Base-by-base conservation (phyloP, 2,113 vertebrate genomes). In the Centropus bengalensis region DNA sequence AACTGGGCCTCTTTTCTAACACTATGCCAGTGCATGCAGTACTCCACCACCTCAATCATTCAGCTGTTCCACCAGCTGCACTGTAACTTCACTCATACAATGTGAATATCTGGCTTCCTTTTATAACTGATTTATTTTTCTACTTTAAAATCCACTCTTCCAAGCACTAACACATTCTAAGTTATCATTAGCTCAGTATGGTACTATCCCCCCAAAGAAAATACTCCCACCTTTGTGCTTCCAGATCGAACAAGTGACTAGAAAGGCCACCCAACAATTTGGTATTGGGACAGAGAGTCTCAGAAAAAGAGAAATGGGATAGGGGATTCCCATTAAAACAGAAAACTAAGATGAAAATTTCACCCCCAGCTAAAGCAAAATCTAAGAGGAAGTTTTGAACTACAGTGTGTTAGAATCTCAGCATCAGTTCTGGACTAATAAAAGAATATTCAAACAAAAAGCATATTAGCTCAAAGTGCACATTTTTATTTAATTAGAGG, bases 401-500 rank as follows among this genome's bases (percentile, higher is more conserved):
- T 68, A 30, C 40, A 68, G 22, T 26, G 36, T 52, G 20, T 20
- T 93, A 88, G 71, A 92, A 9, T 54, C 83, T 56, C n/a, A 15
- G 74, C 79, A 69, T 67, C 33, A 58, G 71, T 56, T 93, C n/a
- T 27, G 91, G 52, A 95, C 94, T 95, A 95, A 73, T 52, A 95
- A 96, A 95, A 97, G 93, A 95, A 91, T 79, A 91, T 90, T 98
- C 73, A 82, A 95, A 96, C 93, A 97, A 96, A 97, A 98, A 96
- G 84, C 88, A 27, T 93, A 96, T 97, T 97, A 97, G 94, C 90
- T 92, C 91, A 96, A 97, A 98, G 95, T 96, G 95, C 96, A 96
- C 97, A 97, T 96, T 98, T 98, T 98, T 97, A 98, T 98, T 97
- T 98, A 98, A 98, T 98, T 98, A 95, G 51, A 94, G 96, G 93